Base-by-base conservation (phyloP, 2,113 vertebrate genomes). In the Scartelaos histophorus region DNA sequence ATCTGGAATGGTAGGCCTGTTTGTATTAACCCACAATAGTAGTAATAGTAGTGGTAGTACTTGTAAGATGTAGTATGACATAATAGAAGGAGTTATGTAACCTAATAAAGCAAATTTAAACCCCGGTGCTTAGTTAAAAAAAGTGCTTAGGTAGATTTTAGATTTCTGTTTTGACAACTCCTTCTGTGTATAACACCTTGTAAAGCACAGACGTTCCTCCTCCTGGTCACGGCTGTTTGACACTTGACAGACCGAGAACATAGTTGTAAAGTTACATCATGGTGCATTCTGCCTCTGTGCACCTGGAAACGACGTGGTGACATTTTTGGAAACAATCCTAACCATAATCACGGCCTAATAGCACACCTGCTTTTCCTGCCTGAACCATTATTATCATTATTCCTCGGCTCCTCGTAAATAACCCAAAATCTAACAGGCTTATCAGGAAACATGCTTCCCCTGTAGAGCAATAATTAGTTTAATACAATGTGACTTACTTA, bases 351-450 rank as follows among this genome's bases (percentile, higher is more conserved):
- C 17, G n/a, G 29, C 34, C 19, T 64, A 64, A 64, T 64, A n/a
- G 29, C 34, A 64, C 61, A 64, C 61, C 61, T 35, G 60, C 60
- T 64, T 64, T 64, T n/a, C 61, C 61, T n/a, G n/a, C 34, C 34
- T 11, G 61, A 64, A 64, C 17, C 16, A 38, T 38, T 61, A 61
- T 34, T 61, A 61, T 58, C 56, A 58, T 34, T 43, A 64, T 21
- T 64, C 34, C 19, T 64, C 34, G 10, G 3, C 17, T 64, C 17
- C 61, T 64, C 61, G 17, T 64, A 64, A 61, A 58, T 58, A 64
- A 64, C 61, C 61, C 21, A 64, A 29, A 54, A 38, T 38, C 34
- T 34, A 64, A n/a, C 34, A 17, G 58, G 15, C 25, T 34, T 34
- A 61, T 34, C 58, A 64, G 34, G 34, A n/a, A 38, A 43, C 61